These are phyloP conservation scores for Montipora cactus DNA, from an alignment of 64 coral and sea anemone genomes.

Conservation along the genomic window DNA sequence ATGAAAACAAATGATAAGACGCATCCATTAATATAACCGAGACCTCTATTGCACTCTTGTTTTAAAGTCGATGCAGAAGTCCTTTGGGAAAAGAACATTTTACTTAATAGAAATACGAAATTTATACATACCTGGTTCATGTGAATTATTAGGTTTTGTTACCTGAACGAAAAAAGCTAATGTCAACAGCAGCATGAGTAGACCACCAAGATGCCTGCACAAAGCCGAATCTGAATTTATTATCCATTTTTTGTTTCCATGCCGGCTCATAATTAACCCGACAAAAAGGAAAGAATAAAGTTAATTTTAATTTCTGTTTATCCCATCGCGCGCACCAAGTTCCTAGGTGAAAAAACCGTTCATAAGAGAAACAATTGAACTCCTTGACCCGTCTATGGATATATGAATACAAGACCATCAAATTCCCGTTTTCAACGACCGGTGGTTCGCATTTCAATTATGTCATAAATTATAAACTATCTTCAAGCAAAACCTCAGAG, in stretches of 20 bases:
- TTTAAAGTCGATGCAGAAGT: not conserved
- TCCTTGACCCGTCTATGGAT: conserved; percentile 1
- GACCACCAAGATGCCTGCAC: not conserved
- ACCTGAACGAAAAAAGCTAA: not conserved
- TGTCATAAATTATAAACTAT: conserved; percentile 11
- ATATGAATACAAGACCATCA: conserved; percentile 31
- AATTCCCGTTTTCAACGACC: not conserved
- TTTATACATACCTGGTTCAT: not conserved
- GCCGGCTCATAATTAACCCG: not conserved
- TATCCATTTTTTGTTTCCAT: not conserved
- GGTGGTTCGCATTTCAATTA: conserved; percentile 15
- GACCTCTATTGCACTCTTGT: too few species aligned
- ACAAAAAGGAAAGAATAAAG: not conserved
- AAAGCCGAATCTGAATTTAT: not conserved
- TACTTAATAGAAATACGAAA: not conserved
- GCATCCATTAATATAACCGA: too few species aligned
- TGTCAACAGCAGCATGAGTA: not conserved
- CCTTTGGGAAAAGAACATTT: not conserved
- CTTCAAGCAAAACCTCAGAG: not conserved
- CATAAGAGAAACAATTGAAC: not conserved
- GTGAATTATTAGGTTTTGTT: not conserved
- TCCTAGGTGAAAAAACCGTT: not conserved
- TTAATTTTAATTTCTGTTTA: not conserved
- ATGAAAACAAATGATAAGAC: too few species aligned
- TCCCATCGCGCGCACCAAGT: not conserved